Base-by-base conservation (phyloP, 2,113 vertebrate species). In the Campylorhamphus procurvoides region DNA sequence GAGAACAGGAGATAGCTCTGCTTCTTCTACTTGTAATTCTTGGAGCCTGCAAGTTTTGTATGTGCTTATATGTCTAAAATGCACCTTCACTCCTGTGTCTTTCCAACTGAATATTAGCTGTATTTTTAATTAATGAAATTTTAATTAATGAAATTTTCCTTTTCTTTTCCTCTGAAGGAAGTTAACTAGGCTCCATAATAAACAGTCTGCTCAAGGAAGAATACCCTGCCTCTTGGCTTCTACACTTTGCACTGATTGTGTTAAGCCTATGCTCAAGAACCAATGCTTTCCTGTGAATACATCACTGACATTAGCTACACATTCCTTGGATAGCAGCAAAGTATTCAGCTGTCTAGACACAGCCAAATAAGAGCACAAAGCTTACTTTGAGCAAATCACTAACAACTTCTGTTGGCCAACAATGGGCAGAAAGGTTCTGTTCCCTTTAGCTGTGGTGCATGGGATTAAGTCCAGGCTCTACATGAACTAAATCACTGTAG, bases 291-390 rank as follows among this genome's bases (percentile, higher is more conserved):
- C 74, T 90, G 85, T 93, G 91, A 96, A 66, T 94, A 87, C 89
- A 89, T 94, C 92, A 90, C 96, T 95, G 96, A 91, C 92, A 85
- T 72, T 86, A 91, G 88, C 91, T 94, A 72, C 87, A 94, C 97
- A 97, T 97, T 98, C 97, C 96, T 97, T 89, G 89, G 97, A 97
- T 89, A 96, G 85, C 81, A 89, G 60, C 49, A 84, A 96, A 95
- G 84, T 95, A 95, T 96, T 96, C 11, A 6, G 37, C 95, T 91
- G 96, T 97, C 96, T 96, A 97, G 95, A 97, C 93, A 90, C 72
- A 97, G 84, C 97, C 97, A 98, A 97, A 97, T 96, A 97, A 96
- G 95, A 97, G 92, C 94, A 95, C 95, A 97, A 81, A 92, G 87
- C 91, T 95, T 95, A 89, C 78, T 97, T 95, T 90, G 89, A 97